Conservation (phyloP, 2,797 vertebrate genomes). For the Aulostomus chinensis region DNA sequence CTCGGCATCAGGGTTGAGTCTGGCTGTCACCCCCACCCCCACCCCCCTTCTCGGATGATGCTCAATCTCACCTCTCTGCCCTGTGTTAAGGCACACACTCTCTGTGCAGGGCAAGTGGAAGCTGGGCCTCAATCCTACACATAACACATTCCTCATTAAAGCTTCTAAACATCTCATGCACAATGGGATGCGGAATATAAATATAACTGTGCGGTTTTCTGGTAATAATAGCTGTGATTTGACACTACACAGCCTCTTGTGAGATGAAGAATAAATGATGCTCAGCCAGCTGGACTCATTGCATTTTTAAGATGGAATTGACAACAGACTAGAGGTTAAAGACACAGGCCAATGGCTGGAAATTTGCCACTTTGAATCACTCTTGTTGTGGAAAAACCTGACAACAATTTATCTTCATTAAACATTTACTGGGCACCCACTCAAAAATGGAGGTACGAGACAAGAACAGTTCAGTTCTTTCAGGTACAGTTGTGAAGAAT, state of each 20-base stretch:
- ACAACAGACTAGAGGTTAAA: constrained; percentile 3
- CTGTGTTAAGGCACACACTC: constrained; percentile 10
- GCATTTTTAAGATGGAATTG: constrained; percentile 23
- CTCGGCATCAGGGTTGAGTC: constrained; percentile 28
- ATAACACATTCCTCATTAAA: constrained; percentile 25
- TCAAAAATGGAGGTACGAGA: too few relatives aligned
- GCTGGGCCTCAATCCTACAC: constrained; percentile 46
- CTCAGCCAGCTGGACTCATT: constrained; percentile 16
- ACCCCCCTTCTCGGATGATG: too few relatives aligned
- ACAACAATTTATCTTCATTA: constrained; percentile 8
- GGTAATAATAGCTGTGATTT: constrained; percentile 6
- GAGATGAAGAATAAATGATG: constrained; percentile 9
- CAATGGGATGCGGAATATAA: constrained; percentile 1
- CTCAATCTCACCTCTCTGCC: constrained; percentile 20
- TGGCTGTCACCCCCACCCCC: constrained; percentile 47
- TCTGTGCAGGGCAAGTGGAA: constrained; percentile 40
- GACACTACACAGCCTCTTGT: constrained; percentile 11
- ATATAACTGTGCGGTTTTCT: constrained; percentile 1
- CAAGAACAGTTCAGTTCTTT: too few relatives aligned
- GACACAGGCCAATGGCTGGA: constrained; percentile 1
- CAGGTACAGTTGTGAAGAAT: too few relatives aligned
- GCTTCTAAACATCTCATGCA: neutral
- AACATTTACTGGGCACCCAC: constrained; percentile 9
- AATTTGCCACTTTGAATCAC: neutral
- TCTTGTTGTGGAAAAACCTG: neutral